Percentiles rank a stretch among this genome's conserved stretches.
Evolutionary conservation across 2,113 vertebrate species (phyloP).

Genomic region (Thalassoma bifasciatum): DNA sequence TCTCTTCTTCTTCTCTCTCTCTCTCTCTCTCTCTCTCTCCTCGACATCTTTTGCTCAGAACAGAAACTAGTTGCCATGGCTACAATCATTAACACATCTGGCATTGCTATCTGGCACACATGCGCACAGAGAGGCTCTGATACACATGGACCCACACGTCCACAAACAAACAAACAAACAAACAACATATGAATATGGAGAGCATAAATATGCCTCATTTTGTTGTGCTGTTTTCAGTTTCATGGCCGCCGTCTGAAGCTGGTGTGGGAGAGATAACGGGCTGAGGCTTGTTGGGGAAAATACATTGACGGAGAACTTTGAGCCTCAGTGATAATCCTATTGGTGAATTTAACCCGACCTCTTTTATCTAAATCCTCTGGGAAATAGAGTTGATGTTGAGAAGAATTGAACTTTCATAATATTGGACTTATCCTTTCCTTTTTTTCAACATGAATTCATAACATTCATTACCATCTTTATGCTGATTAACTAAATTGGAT

Average conservation of each 20-base stretch:
- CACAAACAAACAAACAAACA: slow-evolving; percentile 30
- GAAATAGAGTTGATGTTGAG: slow-evolving; percentile 27
- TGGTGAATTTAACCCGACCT: slow-evolving; percentile 50
- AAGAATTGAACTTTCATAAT: slow-evolving; percentile 25
- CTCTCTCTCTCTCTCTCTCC: slow-evolving; percentile 37
- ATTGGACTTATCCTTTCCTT: not conserved
- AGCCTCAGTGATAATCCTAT: slow-evolving; percentile 52
- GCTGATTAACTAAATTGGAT: too few relatives aligned
- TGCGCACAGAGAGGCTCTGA: slow-evolving; percentile 22
- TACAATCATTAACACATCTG: slow-evolving; percentile 84
- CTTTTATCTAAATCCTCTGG: slow-evolving; percentile 39
- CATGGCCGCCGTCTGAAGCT: slow-evolving; percentile 51
- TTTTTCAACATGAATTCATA: slow-evolving; percentile 1
- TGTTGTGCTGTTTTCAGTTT: slow-evolving; percentile 26
- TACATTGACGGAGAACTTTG: slow-evolving; percentile 47
- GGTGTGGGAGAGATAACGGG: slow-evolving; percentile 63
- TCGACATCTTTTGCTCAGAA: slow-evolving; percentile 68
- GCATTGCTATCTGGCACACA: slow-evolving; percentile 65
- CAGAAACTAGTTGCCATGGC: slow-evolving; percentile 79
- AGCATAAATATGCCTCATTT: slow-evolving; percentile 62
- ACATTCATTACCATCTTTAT: not conserved
- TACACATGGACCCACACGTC: slow-evolving; percentile 25
- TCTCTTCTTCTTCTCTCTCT: not conserved
- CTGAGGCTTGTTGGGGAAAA: slow-evolving; percentile 46
- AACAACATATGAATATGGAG: slow-evolving; percentile 23